Base-by-base conservation (phyloP, 2,113 vertebrate species). In the Caracal caracal region DNA sequence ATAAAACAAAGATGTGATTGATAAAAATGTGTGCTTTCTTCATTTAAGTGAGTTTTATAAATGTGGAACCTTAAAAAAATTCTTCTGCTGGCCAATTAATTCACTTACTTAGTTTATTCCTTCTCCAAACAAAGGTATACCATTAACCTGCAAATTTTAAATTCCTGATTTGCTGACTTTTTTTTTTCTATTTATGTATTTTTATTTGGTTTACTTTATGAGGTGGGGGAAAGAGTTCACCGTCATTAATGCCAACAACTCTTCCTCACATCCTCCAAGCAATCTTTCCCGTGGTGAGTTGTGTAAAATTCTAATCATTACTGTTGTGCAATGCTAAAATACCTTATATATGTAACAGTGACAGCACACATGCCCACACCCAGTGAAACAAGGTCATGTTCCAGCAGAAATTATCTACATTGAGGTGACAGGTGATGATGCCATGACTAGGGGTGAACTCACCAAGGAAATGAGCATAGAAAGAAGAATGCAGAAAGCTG, bases 21-120 rank as follows among this genome's bases (percentile, higher is more conserved):
- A 78, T 73, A 88, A 94, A 91, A 68, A 78, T 65, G 47, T 30
- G 26, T 79, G 49, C 35, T 91, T 65, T 88, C 35, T 88, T 94
- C 40, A 92, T 66, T 19, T 70, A 93, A 91, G 13, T 51, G 40
- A 68, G 47, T 94, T 94, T 94, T 88, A 17, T 79, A 97, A 94
- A 84, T 88, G 47, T 63, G 33, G n/a, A 90, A 47, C 24, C 30
- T 84, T 83, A 15, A 81, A 81, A 92, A 73, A 75, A 35, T 8
- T 22, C 30, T 81, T 92, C 71, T 78, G 24, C 87, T 92, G 66
- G 22, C 30, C 65, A 93, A 47, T 86, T 87, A 70, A 84, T 96
- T 85, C 47, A 90, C 88, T 92, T 95, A 70, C 40, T 90, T 96
- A 80, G 71, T 90, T 97, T 88, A 37, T 96, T 88, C 49, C 66